Base-by-base conservation (phyloP, 2,113 vertebrate species). In the Perccottus glenii region DNA sequence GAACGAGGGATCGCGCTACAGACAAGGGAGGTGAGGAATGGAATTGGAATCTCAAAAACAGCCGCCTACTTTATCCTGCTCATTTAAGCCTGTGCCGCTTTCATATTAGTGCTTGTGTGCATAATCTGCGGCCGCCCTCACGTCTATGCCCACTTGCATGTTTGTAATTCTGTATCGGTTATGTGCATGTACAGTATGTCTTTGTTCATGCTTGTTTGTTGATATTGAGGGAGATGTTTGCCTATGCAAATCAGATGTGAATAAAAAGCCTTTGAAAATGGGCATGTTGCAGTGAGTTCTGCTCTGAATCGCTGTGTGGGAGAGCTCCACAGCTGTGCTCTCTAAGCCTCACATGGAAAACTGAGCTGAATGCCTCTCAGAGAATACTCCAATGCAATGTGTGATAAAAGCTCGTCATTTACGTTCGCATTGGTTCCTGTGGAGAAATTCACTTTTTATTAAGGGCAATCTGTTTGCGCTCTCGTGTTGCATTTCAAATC, bases 51-150 rank as follows among this genome's bases (percentile, higher is more conserved):
- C 50, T 52, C 80, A 51, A 61, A 82, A 87, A 80, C 65, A 82
- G 58, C 67, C 59, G 60, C 78, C 85, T 75, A 72, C 80, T 78
- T 80, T 60, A 78, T 83, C 69, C 69, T 52, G 62, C 73, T 87
- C 64, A 84, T 84, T 85, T 82, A 76, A 82, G 72, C 50, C 71
- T 75, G 61, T 3, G 60, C 71, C 62, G 74, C 74, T 60, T 82
- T 68, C 46, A 48, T 60, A 73, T 64, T 59, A 45, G 62, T 27
- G 36, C 74, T 6, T 67, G 43, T 63, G 76, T 68, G 56, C 14
- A 65, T 67, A 53, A 64, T 51, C 55, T 61, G 68, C 56, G 66
- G 43, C 58, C 19, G 73, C 52, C 33, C 75, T 69, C 55, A 60
- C 53, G 40, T 73, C 38, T 36, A 14, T 15, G 16, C 42, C 5